These are phyloP conservation scores for Brachypodius melanocephalos DNA, from an alignment of 2,113 vertebrate species.

Conservation along the genomic window DNA sequence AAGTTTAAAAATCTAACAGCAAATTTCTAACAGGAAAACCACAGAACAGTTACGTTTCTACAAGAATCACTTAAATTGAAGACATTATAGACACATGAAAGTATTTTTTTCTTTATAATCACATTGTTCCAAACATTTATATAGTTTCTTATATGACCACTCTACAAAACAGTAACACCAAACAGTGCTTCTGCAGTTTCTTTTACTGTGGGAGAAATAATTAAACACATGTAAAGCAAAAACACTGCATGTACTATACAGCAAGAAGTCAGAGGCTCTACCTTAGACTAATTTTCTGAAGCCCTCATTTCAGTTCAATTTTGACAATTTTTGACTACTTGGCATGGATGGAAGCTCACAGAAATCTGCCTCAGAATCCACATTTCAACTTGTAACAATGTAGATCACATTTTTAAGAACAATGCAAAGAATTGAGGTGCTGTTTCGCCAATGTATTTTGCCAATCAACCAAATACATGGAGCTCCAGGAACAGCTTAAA, in stretches of 20 bases:
- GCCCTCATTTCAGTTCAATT: neutral
- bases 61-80: neutral
- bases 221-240: neutral
- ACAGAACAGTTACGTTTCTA: neutral
- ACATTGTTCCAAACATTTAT: neutral
- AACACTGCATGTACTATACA: neutral
- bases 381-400: neutral
- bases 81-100: neutral
- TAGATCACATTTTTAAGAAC: neutral
- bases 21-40: neutral
- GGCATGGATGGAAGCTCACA: neutral
- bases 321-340: neutral
- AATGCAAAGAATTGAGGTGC: neutral
- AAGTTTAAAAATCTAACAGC: neutral
- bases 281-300: neutral
- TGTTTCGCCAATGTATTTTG: neutral
- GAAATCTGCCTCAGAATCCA: neutral
- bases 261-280: neutral
- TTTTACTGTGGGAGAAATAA: neutral
- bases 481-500: neutral
- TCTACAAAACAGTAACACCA: neutral
- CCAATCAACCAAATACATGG: neutral
- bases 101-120: neutral
- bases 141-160: neutral
- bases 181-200: neutral